Evolutionary conservation across 2,797 vertebrate species (phyloP).

Genomic region (Aeoliscus strigatus): DNA sequence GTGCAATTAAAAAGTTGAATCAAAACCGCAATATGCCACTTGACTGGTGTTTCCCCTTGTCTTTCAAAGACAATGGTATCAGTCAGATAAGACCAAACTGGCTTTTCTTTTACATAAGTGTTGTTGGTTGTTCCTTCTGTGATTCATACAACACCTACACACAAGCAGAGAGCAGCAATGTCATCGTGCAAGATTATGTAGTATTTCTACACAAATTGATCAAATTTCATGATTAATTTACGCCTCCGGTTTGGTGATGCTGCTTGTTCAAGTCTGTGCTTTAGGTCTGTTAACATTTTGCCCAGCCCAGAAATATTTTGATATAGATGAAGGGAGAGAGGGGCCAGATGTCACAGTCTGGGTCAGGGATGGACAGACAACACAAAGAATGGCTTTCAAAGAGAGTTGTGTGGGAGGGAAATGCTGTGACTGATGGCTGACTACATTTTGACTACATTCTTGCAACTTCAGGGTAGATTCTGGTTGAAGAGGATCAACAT

Average conservation of each 20-base stretch:
- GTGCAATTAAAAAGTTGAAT: no score
- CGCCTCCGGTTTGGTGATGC: constrained; percentile 35
- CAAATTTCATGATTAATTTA: constrained; percentile 62
- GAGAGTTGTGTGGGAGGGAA: constrained; percentile 51
- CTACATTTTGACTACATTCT: no score
- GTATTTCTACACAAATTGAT: constrained; percentile 56
- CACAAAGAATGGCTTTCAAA: constrained; percentile 41
- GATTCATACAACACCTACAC: constrained; percentile 71
- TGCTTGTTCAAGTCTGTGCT: constrained; percentile 35
- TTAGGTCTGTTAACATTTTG: constrained; percentile 17
- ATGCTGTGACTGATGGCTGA: constrained; percentile 36
- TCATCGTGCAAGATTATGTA: constrained; percentile 51
- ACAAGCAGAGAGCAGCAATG: constrained; percentile 46
- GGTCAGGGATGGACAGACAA: constrained; percentile 33
- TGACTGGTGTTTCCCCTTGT: no score
- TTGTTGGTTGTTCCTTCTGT: constrained; percentile 60
- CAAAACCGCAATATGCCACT: no score
- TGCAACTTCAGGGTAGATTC: no score
- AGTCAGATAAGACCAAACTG: no score
- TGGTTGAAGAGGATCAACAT: no score
- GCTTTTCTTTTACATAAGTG: constrained; percentile 49
- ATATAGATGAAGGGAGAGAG: constrained; percentile 36
- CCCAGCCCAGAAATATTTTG: constrained; percentile 23
- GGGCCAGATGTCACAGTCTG: constrained; percentile 51
- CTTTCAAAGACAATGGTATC: no score